These are phyloP conservation scores for Onychomys leucogaster DNA, from an alignment of 2,797 vertebrate genomes.

Conservation along the genomic window DNA sequence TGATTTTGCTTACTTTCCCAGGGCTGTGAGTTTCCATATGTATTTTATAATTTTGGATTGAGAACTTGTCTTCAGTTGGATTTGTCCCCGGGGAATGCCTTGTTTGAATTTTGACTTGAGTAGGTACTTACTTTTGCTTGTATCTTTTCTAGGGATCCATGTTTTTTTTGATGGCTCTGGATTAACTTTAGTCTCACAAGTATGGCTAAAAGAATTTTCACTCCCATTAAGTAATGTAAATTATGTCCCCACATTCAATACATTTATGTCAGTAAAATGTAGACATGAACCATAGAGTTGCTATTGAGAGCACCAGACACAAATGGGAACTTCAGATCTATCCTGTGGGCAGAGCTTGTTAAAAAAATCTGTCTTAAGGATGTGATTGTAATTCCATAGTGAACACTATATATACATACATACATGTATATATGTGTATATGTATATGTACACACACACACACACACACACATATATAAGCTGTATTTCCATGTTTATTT, in stretches of 20 bases:
- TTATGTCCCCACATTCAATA: not conserved
- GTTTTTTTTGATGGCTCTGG: conserved; percentile 9
- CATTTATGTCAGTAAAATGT: conserved; percentile 22
- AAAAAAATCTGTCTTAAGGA: conserved; percentile 12
- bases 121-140: not conserved
- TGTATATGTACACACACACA: too few species aligned
- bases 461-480: not conserved
- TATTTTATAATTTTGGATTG: conserved; percentile 18
- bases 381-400: not conserved
- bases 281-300: not conserved
- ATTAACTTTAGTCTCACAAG: conserved; percentile 1
- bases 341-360: not conserved
- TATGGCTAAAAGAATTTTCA: not conserved
- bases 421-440: too few species aligned
- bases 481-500: conserved; percentile 50
- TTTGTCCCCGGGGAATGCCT: not conserved
- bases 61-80: not conserved
- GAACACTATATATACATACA: not conserved
- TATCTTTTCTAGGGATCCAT: not conserved
- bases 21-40: not conserved
- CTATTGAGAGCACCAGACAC: not conserved
- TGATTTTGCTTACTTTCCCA: not conserved
- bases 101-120: not conserved
- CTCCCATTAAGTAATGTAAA: not conserved
- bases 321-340: not conserved